phyloP scores from a whole-genome alignment of 2,113 vertebrate genomes.

The Formicarius rufipectus region DNA sequence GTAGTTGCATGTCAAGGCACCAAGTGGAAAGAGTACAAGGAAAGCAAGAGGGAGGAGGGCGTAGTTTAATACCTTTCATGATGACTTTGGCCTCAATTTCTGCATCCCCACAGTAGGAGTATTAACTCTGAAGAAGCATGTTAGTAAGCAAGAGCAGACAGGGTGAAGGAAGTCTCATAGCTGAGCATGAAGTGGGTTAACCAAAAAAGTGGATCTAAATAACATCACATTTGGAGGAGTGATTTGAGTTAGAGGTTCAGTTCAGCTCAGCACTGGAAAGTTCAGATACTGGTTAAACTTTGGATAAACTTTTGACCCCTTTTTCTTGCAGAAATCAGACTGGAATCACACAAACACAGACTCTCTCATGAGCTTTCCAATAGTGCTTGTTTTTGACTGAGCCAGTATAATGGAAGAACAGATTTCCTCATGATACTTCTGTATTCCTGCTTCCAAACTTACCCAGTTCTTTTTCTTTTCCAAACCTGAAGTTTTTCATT shows the following conservation, averaged over 20 bases:
- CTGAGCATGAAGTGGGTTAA: slow-evolving; percentile 9
- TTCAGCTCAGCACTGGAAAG: slow-evolving; percentile 18
- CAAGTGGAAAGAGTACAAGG: not conserved
- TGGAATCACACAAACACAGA: slow-evolving; percentile 48
- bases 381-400: slow-evolving; percentile 20
- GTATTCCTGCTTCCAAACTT: slow-evolving; percentile 7
- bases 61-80: not conserved
- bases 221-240: slow-evolving; percentile 33
- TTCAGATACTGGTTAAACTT: slow-evolving; percentile 59
- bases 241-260: slow-evolving; percentile 49
- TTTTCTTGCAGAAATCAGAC: slow-evolving; percentile 28
- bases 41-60: not conserved
- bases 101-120: not conserved
- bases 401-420: slow-evolving; percentile 45
- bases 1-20: not conserved
- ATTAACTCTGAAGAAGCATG: not conserved
- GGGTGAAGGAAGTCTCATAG: not conserved
- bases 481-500: slow-evolving; percentile 20
- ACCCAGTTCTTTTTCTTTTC: not conserved
- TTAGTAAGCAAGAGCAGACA: not conserved
- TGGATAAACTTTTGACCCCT: slow-evolving; percentile 57
- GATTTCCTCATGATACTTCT: slow-evolving; percentile 3
- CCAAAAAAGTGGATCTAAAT: not conserved
- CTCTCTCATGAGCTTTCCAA: slow-evolving; percentile 45
- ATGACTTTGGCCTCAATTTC: not conserved